Evolutionary conservation across 2,888 invertebrate species (phyloP).

Genomic region (Trissolcus brochymenae): DNA sequence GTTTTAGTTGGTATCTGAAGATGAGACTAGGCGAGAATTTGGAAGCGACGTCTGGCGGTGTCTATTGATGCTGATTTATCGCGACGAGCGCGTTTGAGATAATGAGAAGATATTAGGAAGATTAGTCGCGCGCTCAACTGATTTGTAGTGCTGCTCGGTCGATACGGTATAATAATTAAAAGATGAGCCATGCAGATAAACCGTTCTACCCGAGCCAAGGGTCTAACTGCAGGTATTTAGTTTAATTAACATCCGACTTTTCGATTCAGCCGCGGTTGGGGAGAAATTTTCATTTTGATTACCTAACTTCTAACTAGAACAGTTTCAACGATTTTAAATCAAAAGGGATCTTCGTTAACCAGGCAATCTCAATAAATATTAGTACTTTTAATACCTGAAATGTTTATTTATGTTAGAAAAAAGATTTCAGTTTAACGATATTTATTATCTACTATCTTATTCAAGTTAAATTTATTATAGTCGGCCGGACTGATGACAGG

Average conservation of each 20-base stretch:
- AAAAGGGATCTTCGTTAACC: too few relatives aligned
- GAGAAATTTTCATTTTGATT: background rate
- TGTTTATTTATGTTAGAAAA: too few relatives aligned
- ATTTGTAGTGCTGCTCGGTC: conserved; percentile 22
- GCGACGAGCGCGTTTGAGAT: conserved; percentile 2
- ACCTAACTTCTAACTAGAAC: too few relatives aligned
- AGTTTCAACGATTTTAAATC: too few relatives aligned
- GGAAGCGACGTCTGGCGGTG: background rate
- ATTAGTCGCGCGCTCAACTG: conserved; percentile 28
- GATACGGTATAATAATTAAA: conserved; percentile 36
- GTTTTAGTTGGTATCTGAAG: conserved; percentile 25
- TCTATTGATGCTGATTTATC: conserved; percentile 31
- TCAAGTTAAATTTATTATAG: too few relatives aligned
- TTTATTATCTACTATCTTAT: too few relatives aligned
- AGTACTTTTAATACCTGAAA: too few relatives aligned
- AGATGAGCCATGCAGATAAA: conserved; percentile 32
- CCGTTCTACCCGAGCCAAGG: conserved; percentile 8
- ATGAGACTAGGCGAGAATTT: conserved; percentile 16
- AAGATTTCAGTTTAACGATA: too few relatives aligned
- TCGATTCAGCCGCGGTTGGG: background rate
- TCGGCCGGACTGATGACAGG: too few relatives aligned
- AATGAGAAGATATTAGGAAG: conserved; percentile 34
- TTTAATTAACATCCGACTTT: conserved; percentile 23
- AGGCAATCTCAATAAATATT: too few relatives aligned
- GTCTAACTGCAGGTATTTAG: conserved; percentile 6